phyloP scores from a whole-genome alignment of 37 sponge, comb jelly and placozoan species.

The Chondrilla cf. caribensis region DNA sequence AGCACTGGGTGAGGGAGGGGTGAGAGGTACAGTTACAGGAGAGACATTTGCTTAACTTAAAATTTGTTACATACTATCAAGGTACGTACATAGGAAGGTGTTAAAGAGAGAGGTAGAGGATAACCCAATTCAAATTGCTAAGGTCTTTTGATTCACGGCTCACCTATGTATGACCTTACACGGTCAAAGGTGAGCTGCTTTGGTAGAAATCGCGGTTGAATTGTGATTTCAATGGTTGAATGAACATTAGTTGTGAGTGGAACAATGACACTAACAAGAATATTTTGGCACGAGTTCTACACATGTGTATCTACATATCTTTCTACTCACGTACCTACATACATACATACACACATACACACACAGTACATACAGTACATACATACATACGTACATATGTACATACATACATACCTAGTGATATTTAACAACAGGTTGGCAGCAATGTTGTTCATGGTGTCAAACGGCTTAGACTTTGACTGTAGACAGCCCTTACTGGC shows the following conservation, averaged over 20 bases:
- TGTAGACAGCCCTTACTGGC: constrained; percentile 28
- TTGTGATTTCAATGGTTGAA: too few relatives aligned
- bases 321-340: too few relatives aligned
- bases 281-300: too few relatives aligned
- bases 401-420: constrained; percentile 58
- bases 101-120: neutral
- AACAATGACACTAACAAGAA: too few relatives aligned
- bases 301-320: too few relatives aligned
- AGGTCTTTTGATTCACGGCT: neutral
- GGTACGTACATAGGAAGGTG: neutral
- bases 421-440: constrained; percentile 94
- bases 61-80: too few relatives aligned
- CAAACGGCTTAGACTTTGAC: constrained; percentile 78
- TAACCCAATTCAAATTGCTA: neutral
- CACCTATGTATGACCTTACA: too few relatives aligned
- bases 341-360: neutral
- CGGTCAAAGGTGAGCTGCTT: too few relatives aligned
- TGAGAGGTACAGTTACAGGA: too few relatives aligned
- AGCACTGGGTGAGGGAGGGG: constrained; percentile 47
- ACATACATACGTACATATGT: constrained; percentile 17
- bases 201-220: too few relatives aligned
- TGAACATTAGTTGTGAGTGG: too few relatives aligned
- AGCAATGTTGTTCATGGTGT: constrained; percentile 94
- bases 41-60: too few relatives aligned
- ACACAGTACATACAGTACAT: neutral